Evolutionary conservation across 2,113 vertebrate species (phyloP).

Genomic region (Petrocephalus microphthalmus): DNA sequence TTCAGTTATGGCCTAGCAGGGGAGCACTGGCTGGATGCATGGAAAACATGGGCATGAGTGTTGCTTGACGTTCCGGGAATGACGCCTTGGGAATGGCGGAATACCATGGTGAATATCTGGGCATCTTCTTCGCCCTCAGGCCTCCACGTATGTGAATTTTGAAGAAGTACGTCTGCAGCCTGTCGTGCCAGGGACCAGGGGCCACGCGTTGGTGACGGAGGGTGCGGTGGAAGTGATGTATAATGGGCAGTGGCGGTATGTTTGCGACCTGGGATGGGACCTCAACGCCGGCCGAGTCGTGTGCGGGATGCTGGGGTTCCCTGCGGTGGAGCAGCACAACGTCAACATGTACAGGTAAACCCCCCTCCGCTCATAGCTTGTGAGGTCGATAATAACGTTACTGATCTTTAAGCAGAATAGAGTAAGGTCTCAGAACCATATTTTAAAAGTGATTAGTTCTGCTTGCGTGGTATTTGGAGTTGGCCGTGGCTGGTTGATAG

Average conservation of each 20-base stretch:
- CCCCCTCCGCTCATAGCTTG: not conserved
- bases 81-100: not conserved
- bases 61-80: not conserved
- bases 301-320: constrained; percentile 93
- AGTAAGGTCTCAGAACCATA: not conserved
- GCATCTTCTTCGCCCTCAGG: constrained; percentile 37
- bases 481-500: not conserved
- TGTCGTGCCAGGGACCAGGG: constrained; percentile 63
- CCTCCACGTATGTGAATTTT: constrained; percentile 44
- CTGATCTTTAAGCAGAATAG: not conserved
- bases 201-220: constrained; percentile 66
- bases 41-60: not conserved
- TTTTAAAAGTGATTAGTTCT: not conserved
- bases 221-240: constrained; percentile 86
- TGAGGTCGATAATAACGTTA: not conserved
- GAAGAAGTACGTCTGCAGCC: constrained; percentile 84
- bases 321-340: constrained; percentile 62
- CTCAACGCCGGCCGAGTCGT: constrained; percentile 77
- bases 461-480: not conserved
- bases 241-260: constrained; percentile 83
- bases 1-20: not conserved
- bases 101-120: not conserved
- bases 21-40: not conserved
- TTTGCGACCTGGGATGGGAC: constrained; percentile 77
- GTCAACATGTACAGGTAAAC: constrained; percentile 77